Percentiles rank a stretch among this genome's conserved stretches.
phyloP scores from a whole-genome alignment of 2,888 invertebrate genomes.

The Anticlea derivata region DNA sequence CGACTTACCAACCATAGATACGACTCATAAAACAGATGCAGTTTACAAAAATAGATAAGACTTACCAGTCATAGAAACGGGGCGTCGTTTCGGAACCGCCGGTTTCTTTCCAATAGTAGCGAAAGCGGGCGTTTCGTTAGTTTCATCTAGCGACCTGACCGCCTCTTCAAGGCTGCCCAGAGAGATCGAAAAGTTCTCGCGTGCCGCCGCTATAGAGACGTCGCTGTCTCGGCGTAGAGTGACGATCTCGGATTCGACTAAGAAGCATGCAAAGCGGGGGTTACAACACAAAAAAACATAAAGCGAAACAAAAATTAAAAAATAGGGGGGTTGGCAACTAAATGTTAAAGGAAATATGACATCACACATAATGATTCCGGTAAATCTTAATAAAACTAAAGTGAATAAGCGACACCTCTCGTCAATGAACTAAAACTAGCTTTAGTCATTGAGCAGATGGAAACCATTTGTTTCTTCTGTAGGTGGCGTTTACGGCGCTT shows the following conservation, averaged over 20 bases:
- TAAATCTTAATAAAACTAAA: no score
- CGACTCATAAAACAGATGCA: neutral
- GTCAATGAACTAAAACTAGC: no score
- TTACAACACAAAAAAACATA: conserved; percentile 50
- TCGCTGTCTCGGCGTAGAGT: conserved; percentile 80
- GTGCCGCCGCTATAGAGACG: conserved; percentile 69
- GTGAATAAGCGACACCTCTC: no score
- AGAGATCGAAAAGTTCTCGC: conserved; percentile 77
- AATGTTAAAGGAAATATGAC: neutral
- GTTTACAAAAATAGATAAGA: neutral
- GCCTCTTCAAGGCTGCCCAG: conserved; percentile 78
- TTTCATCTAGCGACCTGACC: conserved; percentile 71
- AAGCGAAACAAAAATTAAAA: conserved; percentile 41
- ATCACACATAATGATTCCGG: neutral
- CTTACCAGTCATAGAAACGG: conserved; percentile 85
- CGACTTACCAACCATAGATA: conserved; percentile 82
- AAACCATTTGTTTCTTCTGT: no score
- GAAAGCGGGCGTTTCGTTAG: conserved; percentile 66
- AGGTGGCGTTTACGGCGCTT: no score
- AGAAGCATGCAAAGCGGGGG: conserved; percentile 57
- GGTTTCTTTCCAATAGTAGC: conserved; percentile 79
- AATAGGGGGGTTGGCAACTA: neutral
- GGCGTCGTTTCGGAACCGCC: conserved; percentile 81
- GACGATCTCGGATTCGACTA: conserved; percentile 80
- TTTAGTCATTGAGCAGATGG: no score